Conservation (phyloP, 1,140 invertebrate species). For the Diorhabda carinulata region DNA sequence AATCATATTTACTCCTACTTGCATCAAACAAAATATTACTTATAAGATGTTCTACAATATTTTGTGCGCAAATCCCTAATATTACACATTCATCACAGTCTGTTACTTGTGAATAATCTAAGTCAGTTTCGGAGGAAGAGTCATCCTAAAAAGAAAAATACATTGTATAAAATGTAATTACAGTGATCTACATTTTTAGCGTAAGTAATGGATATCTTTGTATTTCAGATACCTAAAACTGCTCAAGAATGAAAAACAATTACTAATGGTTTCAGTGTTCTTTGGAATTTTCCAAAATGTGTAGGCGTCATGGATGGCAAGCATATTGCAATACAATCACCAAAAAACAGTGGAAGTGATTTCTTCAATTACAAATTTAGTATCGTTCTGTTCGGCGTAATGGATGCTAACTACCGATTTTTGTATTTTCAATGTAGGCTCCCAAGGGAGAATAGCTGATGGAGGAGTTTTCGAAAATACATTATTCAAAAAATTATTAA, state of each 20-base stretch:
- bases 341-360: conserved; percentile 24
- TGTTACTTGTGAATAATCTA: too few relatives aligned
- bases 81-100: too few relatives aligned
- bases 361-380: conserved; percentile 19
- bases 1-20: too few relatives aligned
- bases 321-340: conserved; percentile 27
- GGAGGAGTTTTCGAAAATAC: conserved; percentile 27
- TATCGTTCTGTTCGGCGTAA: conserved; percentile 25
- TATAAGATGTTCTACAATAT: too few relatives aligned
- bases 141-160: too few relatives aligned
- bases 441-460: conserved; percentile 38
- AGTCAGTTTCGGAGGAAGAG: too few relatives aligned
- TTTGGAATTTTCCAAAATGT: conserved; percentile 10
- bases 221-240: background rate
- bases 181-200: too few relatives aligned
- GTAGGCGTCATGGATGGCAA: conserved; percentile 33
- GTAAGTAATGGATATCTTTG: background rate
- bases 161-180: too few relatives aligned
- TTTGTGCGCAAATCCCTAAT: too few relatives aligned
- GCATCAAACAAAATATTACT: too few relatives aligned
- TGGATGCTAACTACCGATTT: conserved; percentile 30
- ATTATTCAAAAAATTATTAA: conserved; percentile 12
- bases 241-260: background rate
- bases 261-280: background rate
- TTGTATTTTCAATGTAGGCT: conserved; percentile 42